These are phyloP conservation scores for Vollenhovia emeryi DNA, from an alignment of 1,140 invertebrate genomes.

Conservation along the genomic window DNA sequence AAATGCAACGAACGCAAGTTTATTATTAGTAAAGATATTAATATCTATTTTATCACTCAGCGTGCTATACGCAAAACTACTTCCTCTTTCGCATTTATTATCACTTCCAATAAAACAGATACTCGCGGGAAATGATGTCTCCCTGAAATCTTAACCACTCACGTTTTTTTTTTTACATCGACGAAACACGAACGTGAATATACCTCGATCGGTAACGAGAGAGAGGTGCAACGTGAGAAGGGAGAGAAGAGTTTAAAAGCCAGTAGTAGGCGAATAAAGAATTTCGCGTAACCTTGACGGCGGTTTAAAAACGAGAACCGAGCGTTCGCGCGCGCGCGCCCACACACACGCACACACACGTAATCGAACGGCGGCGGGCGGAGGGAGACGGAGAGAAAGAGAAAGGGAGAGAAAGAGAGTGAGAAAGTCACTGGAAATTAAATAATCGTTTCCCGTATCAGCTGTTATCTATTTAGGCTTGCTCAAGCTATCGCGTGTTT, in stretches of 20 bases:
- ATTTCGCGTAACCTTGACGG: slow-evolving; percentile 57
- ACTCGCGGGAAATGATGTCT: background rate
- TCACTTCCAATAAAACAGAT: background rate
- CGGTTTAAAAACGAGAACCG: slow-evolving; percentile 54
- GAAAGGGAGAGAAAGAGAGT: background rate
- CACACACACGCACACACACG: too few species aligned
- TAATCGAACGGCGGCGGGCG: slow-evolving; percentile 19
- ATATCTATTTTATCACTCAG: slow-evolving; percentile 5
- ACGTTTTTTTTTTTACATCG: background rate
- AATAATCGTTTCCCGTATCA: slow-evolving; percentile 75
- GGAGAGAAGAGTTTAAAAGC: slow-evolving; percentile 38
- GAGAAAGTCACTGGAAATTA: slow-evolving; percentile 69
- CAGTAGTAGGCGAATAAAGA: slow-evolving; percentile 31
- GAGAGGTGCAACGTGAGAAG: background rate
- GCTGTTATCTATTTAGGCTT: slow-evolving; percentile 78
- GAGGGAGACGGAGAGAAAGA: slow-evolving; percentile 39
- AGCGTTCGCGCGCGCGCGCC: too few species aligned
- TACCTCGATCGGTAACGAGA: slow-evolving; percentile 1
- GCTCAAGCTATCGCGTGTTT: slow-evolving; percentile 76
- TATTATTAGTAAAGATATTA: background rate
- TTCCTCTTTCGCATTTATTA: background rate
- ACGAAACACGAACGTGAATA: background rate
- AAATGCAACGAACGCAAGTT: background rate
- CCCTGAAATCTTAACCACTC: background rate
- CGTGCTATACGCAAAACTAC: background rate